These are phyloP conservation scores for Kradibia gibbosae DNA, from an alignment of 1,140 invertebrate genomes.

Conservation along the genomic window DNA sequence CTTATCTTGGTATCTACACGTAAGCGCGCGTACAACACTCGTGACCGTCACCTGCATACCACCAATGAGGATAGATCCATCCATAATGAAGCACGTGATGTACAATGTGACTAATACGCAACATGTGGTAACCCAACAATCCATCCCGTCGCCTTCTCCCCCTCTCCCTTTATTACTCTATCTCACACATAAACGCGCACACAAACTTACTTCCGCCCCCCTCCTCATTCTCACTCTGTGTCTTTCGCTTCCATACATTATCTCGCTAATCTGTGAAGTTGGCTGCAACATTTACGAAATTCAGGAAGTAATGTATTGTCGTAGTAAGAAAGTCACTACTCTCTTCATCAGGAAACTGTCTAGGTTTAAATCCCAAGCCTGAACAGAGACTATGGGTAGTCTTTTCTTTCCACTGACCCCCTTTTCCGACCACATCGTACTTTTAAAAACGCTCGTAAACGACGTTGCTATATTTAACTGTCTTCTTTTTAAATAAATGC, in stretches of 20 bases:
- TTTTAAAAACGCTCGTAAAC: no score
- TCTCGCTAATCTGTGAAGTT: background rate
- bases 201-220: no score
- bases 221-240: background rate
- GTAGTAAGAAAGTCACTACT: background rate
- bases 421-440: no score
- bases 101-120: slow-evolving; percentile 35
- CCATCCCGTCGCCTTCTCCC: background rate
- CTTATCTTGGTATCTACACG: background rate
- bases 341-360: no score
- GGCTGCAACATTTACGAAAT: background rate
- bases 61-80: background rate
- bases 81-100: slow-evolving; percentile 1
- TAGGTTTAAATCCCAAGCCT: no score
- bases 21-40: background rate
- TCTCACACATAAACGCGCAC: no score
- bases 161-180: no score
- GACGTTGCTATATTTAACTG: no score
- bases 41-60: background rate
- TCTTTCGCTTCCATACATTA: background rate
- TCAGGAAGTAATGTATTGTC: background rate
- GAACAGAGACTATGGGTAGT: no score
- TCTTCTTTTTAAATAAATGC: no score
- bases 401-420: no score
- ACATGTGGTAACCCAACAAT: slow-evolving; percentile 14